phyloP scores from a whole-genome alignment of 2,888 invertebrate species.

The Tinea trinotella region DNA sequence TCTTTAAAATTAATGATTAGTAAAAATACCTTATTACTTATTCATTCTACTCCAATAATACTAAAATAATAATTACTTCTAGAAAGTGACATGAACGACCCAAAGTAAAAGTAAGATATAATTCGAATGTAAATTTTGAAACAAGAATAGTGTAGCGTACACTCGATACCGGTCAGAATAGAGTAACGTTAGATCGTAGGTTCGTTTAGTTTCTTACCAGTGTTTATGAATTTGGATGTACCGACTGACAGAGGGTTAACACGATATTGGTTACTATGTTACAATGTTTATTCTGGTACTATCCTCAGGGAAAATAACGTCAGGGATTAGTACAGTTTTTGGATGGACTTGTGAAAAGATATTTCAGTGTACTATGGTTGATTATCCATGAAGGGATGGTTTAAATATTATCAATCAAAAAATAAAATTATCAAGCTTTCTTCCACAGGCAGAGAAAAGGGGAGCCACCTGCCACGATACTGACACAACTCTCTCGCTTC shows the following conservation, averaged over 20 bases:
- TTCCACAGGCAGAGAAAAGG: no score
- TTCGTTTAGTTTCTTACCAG: conserved; percentile 16
- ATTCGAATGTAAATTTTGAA: conserved; percentile 34
- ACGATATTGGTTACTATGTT: not conserved
- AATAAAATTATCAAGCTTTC: no score
- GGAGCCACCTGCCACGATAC: no score
- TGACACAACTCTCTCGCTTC: no score
- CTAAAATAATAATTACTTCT: no score
- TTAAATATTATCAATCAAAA: no score
- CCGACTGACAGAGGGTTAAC: conserved; percentile 8
- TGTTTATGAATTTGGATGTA: conserved; percentile 18
- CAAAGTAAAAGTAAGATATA: conserved; percentile 27
- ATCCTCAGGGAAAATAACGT: not conserved
- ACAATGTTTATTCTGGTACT: not conserved
- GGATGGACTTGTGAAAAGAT: not conserved
- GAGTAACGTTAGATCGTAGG: conserved; percentile 5
- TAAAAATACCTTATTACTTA: no score
- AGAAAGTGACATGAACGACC: conserved; percentile 29
- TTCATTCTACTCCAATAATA: no score
- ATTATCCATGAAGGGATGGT: no score
- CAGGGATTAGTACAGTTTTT: not conserved
- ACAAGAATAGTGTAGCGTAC: conserved; percentile 19
- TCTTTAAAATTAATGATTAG: no score
- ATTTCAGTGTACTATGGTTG: not conserved
- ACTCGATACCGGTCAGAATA: not conserved